Evolutionary conservation across 2,888 invertebrate genomes (phyloP).

Genomic region (Aphelenchoides bicaudatus): DNA sequence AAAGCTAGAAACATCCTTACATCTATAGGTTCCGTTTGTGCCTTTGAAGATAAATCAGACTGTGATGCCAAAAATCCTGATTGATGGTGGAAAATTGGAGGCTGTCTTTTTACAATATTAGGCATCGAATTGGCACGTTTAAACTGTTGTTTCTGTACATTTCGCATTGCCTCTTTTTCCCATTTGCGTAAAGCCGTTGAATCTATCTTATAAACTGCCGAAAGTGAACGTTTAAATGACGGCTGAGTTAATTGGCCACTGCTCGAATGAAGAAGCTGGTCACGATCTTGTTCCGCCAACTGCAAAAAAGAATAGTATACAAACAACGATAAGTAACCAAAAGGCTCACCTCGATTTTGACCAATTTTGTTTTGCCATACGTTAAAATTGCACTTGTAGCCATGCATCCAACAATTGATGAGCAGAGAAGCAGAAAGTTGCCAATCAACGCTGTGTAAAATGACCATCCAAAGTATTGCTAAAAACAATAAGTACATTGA

Average conservation of each 20-base stretch:
- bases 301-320: conserved; percentile 23
- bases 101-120: conserved; percentile 43
- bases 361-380: conserved; percentile 44
- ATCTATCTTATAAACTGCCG: conserved; percentile 51
- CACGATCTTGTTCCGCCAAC: conserved; percentile 42
- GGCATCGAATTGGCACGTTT: conserved; percentile 54
- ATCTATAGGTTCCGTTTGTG: conserved; percentile 22
- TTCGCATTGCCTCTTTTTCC: conserved; percentile 49
- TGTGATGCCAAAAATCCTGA: conserved; percentile 17
- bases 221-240: conserved; percentile 44
- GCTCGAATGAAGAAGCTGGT: conserved; percentile 23
- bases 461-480: conserved; percentile 59
- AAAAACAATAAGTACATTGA: conserved; percentile 20
- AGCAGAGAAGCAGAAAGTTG: conserved; percentile 43
- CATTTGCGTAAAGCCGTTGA: conserved; percentile 50
- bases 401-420: conserved; percentile 52
- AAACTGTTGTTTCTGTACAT: conserved; percentile 33
- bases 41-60: conserved; percentile 27
- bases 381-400: conserved; percentile 46
- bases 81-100: neutral
- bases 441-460: conserved; percentile 50
- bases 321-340: neutral
- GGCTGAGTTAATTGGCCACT: conserved; percentile 23
- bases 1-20: neutral
- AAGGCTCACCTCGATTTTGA: conserved; percentile 52